phyloP scores from a whole-genome alignment of 2,113 vertebrate species.

The Ariopsis seemanni region DNA sequence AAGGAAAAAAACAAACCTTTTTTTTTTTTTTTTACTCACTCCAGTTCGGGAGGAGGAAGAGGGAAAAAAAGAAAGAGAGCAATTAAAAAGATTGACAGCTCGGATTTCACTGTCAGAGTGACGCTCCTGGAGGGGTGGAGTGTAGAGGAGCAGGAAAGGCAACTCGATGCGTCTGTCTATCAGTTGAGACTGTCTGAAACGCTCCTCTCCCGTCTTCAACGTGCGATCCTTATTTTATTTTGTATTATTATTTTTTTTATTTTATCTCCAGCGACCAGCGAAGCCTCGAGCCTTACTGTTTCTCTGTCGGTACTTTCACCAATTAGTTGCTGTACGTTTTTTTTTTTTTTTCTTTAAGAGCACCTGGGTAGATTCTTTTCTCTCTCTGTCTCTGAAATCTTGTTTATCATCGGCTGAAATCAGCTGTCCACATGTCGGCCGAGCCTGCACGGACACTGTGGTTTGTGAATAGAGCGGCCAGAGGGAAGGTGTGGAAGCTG shows the following conservation, averaged over 20 bases:
- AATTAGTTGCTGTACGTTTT: constrained; percentile 77
- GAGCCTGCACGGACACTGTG: constrained; percentile 72
- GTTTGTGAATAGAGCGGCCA: constrained; percentile 69
- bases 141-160: constrained; percentile 94
- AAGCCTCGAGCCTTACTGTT: constrained; percentile 74
- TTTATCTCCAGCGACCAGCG: constrained; percentile 74
- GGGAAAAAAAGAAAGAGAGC: constrained; percentile 77
- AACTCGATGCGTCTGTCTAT: constrained; percentile 99
- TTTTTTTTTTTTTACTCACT: constrained; percentile 23
- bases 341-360: constrained; percentile 64
- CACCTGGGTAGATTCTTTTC: constrained; percentile 71
- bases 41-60: constrained; percentile 33
- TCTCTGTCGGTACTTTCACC: constrained; percentile 81
- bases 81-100: constrained; percentile 99
- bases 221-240: constrained; percentile 78
- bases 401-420: constrained; percentile 69
- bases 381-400: constrained; percentile 39
- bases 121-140: constrained; percentile 94
- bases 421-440: constrained; percentile 70
- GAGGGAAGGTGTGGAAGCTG: constrained; percentile 70
- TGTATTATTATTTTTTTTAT: not conserved
- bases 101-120: constrained; percentile 98
- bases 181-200: constrained; percentile 97
- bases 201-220: constrained; percentile 91
- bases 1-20: not conserved